Conservation (phyloP, 1,140 invertebrate species). For the Zaprionus capensis region DNA sequence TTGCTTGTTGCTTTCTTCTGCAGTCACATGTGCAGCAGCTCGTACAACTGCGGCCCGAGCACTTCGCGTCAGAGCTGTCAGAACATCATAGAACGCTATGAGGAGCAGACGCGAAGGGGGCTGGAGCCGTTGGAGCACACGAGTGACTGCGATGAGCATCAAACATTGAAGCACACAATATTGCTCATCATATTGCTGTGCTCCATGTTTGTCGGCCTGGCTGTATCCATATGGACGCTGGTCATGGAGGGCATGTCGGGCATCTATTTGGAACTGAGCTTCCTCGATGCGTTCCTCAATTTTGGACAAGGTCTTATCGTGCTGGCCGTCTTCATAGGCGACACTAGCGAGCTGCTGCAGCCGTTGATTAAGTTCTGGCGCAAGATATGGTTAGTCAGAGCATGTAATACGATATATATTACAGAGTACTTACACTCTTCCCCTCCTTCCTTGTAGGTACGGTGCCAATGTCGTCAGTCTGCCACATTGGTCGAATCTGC, state of each 20-base stretch:
- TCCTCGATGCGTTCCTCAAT: constrained; percentile 94
- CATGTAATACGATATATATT: background rate
- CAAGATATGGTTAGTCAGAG: constrained; percentile 85
- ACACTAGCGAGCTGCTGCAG: constrained; percentile 89
- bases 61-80: constrained; percentile 85
- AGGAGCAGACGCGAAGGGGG: constrained; percentile 85
- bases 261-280: constrained; percentile 95
- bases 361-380: constrained; percentile 87
- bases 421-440: background rate
- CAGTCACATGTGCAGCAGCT: constrained; percentile 84
- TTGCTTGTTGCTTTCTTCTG: constrained; percentile 6
- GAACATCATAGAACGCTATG: constrained; percentile 85
- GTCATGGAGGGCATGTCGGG: constrained; percentile 94
- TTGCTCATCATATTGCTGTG: constrained; percentile 92
- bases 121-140: constrained; percentile 86
- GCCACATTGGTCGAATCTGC: constrained; percentile 90
- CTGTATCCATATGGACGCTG: constrained; percentile 93
- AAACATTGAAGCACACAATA: constrained; percentile 92
- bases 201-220: constrained; percentile 95
- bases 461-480: constrained; percentile 89
- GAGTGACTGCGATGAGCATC: constrained; percentile 87
- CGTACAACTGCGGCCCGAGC: constrained; percentile 84
- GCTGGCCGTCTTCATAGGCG: constrained; percentile 93
- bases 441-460: constrained; percentile 84
- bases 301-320: constrained; percentile 95